These are phyloP conservation scores for Illadopsis cleaveri DNA, from an alignment of 2,113 vertebrate species.

Conservation along the genomic window DNA sequence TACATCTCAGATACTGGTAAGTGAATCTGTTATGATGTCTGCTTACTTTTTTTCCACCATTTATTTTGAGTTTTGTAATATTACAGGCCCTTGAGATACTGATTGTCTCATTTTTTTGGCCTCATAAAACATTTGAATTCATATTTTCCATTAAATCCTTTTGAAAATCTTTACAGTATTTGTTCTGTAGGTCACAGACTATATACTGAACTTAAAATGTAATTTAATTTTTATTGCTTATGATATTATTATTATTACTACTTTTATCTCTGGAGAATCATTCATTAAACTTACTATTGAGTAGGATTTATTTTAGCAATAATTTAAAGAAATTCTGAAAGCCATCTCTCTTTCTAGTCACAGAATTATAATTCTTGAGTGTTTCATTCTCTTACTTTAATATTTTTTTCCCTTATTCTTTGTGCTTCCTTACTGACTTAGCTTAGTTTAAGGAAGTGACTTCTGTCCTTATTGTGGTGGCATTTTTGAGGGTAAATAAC, in stretches of 20 bases:
- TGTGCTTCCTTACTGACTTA: neutral
- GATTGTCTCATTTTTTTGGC: neutral
- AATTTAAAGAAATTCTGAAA: neutral
- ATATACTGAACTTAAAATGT: neutral
- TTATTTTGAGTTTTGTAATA: neutral
- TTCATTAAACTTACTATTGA: neutral
- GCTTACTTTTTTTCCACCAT: neutral
- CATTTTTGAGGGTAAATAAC: neutral
- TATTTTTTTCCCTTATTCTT: neutral
- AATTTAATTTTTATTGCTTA: neutral
- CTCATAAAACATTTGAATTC: neutral
- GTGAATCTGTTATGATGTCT: neutral
- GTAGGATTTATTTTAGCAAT: neutral
- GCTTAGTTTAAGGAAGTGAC: neutral
- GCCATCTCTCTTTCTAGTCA: neutral
- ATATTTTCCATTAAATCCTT: neutral
- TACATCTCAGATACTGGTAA: slow-evolving; percentile 99
- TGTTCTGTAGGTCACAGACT: neutral
- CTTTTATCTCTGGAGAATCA: neutral
- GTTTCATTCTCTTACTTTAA: neutral
- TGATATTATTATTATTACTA: neutral
- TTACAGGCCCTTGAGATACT: neutral
- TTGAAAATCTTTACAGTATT: neutral
- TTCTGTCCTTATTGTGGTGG: neutral
- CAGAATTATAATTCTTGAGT: neutral